Conservation (phyloP, 2,113 vertebrate species). For the rat (Rattus norvegicus) region GRCr8 NC_086021.1:137444501-137445000, state of each 20-base stretch:
- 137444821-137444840: constrained; percentile 1
- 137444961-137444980: background rate
- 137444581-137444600: background rate
- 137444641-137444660: background rate
- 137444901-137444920: constrained; percentile 17
- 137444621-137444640: background rate
- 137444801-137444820: background rate
- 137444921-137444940: background rate
- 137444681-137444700: constrained; percentile 37
- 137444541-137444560: background rate
- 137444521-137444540: background rate
- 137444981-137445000: constrained; percentile 17
- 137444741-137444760: constrained; percentile 8
- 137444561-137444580: background rate
- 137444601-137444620: background rate
- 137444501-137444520: background rate
- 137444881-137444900: background rate
- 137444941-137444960: background rate
- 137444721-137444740: background rate
- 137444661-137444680: background rate
- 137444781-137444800: background rate
- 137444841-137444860: background rate
- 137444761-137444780: background rate
- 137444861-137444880: background rate
- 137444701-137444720: constrained; percentile 1